Base-by-base conservation (phyloP, 1,140 invertebrate species). In the Choristoneura fumiferana region DNA sequence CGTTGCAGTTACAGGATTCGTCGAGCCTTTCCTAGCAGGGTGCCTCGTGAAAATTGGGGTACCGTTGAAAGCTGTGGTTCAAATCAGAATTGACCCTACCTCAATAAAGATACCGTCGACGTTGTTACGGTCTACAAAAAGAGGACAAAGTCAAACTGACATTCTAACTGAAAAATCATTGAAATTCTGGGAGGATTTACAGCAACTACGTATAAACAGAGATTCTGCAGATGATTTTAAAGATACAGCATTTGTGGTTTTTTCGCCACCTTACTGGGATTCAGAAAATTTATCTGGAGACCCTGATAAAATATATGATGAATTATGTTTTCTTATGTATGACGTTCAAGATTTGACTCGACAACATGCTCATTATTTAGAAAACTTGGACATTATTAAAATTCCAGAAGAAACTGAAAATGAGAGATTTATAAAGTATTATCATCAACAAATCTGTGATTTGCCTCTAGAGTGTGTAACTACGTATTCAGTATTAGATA, bases 1-100 rank as follows among this genome's bases (percentile, higher is more conserved):
- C 58, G 68, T 92, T 13, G 86, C 91, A 14, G 60, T 92, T 1
- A 90, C 89, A 0, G 90, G 90, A 0, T 92, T 92, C 73, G 65
- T 84, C 43, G 86, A 92, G 62, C 82, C 88, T 0, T 62, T 78
- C 33, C 63, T 92, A 40, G 71, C 85, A 0, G 57, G 58, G 12
- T 80, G 88, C 58, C 69, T 92, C 17, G 63, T 91, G 8, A 82
- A 87, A 68, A 75, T 87, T 17, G 83, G 78, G 1, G 80, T 92
- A 35, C 91, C 91, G 0, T 22, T 92, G 8, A 81, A 62, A 17
- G 88, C 88, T 12, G 71, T 92, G 18, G 72, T 91, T 39, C 77
- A 84, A 71, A 58, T 90, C 18, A 65, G 82, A 56, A 83, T 75
- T 13, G 62, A 81, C 57, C 67, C 73, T 6, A 57, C 55, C 13